Evolutionary conservation across 1,140 invertebrate genomes (phyloP), one percentile per base, ranked within the genome.

Genomic region (Calycopis cecrops): DNA sequence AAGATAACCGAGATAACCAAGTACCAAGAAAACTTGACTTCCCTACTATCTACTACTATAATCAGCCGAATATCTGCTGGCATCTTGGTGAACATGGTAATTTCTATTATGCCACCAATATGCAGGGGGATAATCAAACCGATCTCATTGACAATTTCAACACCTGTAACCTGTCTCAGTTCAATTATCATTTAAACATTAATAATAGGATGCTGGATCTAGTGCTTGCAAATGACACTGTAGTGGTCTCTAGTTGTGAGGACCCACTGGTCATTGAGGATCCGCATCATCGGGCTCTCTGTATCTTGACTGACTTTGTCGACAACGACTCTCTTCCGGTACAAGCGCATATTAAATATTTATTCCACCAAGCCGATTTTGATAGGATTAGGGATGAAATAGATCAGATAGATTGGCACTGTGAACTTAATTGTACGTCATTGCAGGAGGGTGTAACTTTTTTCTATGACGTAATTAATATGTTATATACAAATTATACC

Each of bases 61-160:
- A 59, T 48, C 14, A 38, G 34, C 57, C 57, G 3, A 59, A 59
- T n/a, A 17, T 59, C 8, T 10, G 1, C 6, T 59, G 57, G 51
- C 10, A n/a, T 0, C 51, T 40, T n/a, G 12, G 16, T 28, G 42
- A 48, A 0, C 33, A 53, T 17, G 50, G 44, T 7, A 8, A n/a
- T 4, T 53, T 14, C 3, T n/a, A 40, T 1, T 28, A 4, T n/a
- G 35, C 52, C 7, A 10, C n/a, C 8, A 53, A 54, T 12, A 28
- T 65, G 14, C 40, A 55, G 11, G 33, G 54, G 12, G 35, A 57
- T 16, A 52, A 42, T 38, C 12, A 52, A 11, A 9, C 6, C 0
- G 35, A 55, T 10, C 51, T 65, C 3, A 6, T 40, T n/a, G 14
- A 37, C 18, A 35, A 18, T 17, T 14, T 34, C 10, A 14, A 10